Conservation (phyloP, 1,140 invertebrate genomes). For the Danaus plexippus region DNA sequence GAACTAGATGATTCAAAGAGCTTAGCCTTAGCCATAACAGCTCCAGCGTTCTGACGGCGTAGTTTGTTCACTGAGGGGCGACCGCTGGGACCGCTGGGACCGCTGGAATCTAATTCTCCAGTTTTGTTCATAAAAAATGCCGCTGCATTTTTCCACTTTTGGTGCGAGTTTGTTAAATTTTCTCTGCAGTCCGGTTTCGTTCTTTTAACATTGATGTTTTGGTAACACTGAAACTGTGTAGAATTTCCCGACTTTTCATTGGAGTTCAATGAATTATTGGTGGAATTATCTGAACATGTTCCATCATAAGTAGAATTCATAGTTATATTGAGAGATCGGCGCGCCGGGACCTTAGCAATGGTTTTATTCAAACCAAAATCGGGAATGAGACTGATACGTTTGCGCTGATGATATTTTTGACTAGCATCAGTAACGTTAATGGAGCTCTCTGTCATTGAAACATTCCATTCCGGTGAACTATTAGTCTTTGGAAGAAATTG, state of each 20-base stretch:
- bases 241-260: conserved; percentile 39
- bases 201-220: conserved; percentile 33
- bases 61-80: conserved; percentile 76
- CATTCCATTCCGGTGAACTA: conserved; percentile 37
- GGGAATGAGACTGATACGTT: conserved; percentile 45
- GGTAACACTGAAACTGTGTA: conserved; percentile 30
- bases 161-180: conserved; percentile 36
- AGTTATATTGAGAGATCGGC: conserved; percentile 52
- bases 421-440: conserved; percentile 38
- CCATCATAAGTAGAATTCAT: conserved; percentile 41
- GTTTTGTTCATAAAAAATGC: conserved; percentile 65
- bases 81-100: conserved; percentile 70
- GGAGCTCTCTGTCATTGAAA: conserved; percentile 35
- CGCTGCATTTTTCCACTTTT: conserved; percentile 62
- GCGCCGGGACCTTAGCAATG: conserved; percentile 38
- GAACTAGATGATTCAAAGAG: conserved; percentile 72
- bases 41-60: conserved; percentile 75
- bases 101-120: conserved; percentile 45
- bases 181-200: conserved; percentile 30
- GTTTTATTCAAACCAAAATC: conserved; percentile 52
- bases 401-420: conserved; percentile 52
- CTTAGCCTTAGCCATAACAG: conserved; percentile 76
- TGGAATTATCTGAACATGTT: conserved; percentile 41
- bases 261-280: conserved; percentile 40
- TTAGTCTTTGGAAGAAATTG: conserved; percentile 21